phyloP scores from a whole-genome alignment of 2,113 vertebrate species.

The Chloroceryle aenea region DNA sequence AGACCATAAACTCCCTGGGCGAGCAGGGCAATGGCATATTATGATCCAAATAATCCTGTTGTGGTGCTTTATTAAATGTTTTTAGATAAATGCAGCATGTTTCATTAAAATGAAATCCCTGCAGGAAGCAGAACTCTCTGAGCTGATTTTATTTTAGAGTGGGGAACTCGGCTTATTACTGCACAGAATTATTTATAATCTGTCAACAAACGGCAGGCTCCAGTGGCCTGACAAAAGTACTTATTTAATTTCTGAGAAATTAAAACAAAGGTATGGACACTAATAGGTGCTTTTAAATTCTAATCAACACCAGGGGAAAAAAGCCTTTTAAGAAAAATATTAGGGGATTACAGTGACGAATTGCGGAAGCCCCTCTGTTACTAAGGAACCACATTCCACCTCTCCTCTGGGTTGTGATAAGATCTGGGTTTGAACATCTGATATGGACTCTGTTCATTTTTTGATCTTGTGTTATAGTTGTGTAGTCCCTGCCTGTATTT shows the following conservation, averaged over 20 bases:
- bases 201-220: rapidly evolving
- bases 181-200: neutral
- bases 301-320: neutral
- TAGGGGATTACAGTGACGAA: neutral
- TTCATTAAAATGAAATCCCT: conserved; percentile 23
- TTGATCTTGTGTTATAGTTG: no score
- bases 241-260: neutral
- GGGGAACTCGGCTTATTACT: neutral
- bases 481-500: neutral
- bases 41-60: conserved; percentile 19
- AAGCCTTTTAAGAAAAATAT: neutral
- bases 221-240: neutral
- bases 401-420: neutral
- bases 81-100: neutral
- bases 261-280: neutral
- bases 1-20: neutral
- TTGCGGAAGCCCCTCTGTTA: neutral
- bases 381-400: neutral
- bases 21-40: neutral
- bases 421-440: neutral
- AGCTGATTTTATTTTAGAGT: neutral
- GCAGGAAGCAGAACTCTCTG: conserved; percentile 12
- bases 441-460: neutral
- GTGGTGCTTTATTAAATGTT: conserved; percentile 31
- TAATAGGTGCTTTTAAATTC: neutral